These are phyloP conservation scores for Styela clava DNA, from an alignment of 23 tunicate species.

Conservation along the genomic window DNA sequence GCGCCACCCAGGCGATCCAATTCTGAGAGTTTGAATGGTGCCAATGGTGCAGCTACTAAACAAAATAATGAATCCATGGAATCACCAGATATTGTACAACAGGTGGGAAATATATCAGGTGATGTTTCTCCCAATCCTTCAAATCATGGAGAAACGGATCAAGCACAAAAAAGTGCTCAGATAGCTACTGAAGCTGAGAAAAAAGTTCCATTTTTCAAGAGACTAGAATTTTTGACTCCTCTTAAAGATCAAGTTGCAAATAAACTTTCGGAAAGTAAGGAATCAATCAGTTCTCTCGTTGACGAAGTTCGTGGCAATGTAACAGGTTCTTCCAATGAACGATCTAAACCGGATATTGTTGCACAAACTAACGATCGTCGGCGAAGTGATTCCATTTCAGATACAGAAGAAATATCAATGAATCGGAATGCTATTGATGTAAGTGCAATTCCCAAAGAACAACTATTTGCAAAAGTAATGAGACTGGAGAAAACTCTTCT, in stretches of 20 bases:
- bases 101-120: not conserved
- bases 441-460: constrained; percentile 72
- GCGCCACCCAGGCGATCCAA: not conserved
- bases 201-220: constrained; percentile 55
- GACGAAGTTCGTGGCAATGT: constrained; percentile 45
- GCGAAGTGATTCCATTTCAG: constrained; percentile 24
- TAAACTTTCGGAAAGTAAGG: constrained; percentile 72
- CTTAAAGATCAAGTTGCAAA: constrained; percentile 85
- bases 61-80: not conserved
- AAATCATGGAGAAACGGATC: not conserved
- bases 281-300: constrained; percentile 72
- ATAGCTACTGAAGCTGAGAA: not conserved
- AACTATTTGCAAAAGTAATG: constrained; percentile 64
- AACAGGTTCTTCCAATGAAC: not conserved
- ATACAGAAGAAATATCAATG: constrained; percentile 6
- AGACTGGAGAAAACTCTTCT: constrained; percentile 71
- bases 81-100: not conserved
- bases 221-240: constrained; percentile 87
- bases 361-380: constrained; percentile 15
- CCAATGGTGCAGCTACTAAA: not conserved
- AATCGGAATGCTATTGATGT: constrained; percentile 32
- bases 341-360: constrained; percentile 19
- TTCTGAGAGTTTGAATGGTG: not conserved
- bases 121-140: not conserved
- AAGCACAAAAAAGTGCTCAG: not conserved